Conservation (phyloP, 2,797 vertebrate genomes). For the Aldrovandia affinis region DNA sequence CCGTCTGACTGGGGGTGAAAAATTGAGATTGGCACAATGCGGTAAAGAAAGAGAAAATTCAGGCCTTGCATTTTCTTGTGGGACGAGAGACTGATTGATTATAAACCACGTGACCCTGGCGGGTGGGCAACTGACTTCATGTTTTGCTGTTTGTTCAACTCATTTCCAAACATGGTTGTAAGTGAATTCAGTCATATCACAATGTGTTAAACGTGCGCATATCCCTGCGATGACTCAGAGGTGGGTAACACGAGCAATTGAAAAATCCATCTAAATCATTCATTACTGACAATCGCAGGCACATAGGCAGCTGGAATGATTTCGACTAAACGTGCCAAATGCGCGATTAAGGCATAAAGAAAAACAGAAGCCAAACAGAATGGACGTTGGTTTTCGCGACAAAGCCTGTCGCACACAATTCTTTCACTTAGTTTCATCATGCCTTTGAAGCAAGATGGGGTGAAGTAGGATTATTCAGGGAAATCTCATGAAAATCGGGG, state of each 20-base stretch:
- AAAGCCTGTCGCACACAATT: slow-evolving; percentile 55
- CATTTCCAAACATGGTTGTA: neutral
- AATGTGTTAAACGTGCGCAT: neutral
- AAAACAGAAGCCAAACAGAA: slow-evolving; percentile 6
- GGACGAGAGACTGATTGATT: neutral
- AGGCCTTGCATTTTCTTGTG: slow-evolving; percentile 25
- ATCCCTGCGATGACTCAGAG: neutral
- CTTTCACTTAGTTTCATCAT: slow-evolving; percentile 63
- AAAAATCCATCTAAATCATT: neutral
- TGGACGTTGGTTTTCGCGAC: slow-evolving; percentile 44
- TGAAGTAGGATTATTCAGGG: slow-evolving; percentile 52
- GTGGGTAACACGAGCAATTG: neutral
- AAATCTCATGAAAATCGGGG: slow-evolving; percentile 52
- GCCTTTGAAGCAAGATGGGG: slow-evolving; percentile 54
- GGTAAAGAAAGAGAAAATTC: slow-evolving; percentile 24
- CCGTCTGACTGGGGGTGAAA: slow-evolving; percentile 16
- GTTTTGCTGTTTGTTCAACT: neutral
- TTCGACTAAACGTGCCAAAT: slow-evolving; percentile 14
- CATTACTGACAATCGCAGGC: neutral
- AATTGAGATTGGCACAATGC: slow-evolving; percentile 36
- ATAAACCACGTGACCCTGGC: neutral
- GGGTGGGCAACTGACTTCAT: neutral
- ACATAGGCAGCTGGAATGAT: neutral
- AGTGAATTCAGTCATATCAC: neutral
- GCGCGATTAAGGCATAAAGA: slow-evolving; percentile 13